These are phyloP conservation scores for Pomatostomus ruficeps DNA, from an alignment of 2,113 vertebrate genomes.

Conservation along the genomic window DNA sequence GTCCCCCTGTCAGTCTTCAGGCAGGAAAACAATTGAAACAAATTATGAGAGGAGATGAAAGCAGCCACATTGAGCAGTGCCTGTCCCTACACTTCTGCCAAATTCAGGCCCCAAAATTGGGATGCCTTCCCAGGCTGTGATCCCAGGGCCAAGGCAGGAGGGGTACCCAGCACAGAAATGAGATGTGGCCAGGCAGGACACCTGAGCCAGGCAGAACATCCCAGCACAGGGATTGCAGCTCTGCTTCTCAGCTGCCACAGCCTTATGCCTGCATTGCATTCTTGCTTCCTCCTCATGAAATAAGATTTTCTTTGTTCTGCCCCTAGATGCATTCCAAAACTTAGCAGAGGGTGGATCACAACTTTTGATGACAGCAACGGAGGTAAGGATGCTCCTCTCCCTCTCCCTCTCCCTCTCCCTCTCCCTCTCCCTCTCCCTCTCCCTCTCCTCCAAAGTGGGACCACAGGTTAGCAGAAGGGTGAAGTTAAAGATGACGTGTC, in stretches of 20 bases:
- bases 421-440: background rate
- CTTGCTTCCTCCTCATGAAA: background rate
- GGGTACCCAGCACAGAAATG: background rate
- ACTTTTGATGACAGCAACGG: background rate
- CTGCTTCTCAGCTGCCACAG: background rate
- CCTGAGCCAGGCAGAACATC: background rate
- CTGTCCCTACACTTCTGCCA: background rate
- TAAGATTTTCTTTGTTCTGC: background rate
- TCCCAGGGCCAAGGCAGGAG: background rate
- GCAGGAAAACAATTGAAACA: background rate
- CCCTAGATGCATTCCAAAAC: conserved; percentile 66
- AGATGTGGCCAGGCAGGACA: background rate
- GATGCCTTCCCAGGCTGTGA: background rate
- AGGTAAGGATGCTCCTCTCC: conserved; percentile 58
- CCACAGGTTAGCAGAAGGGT: background rate
- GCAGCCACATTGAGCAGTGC: background rate
- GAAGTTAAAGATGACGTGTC: background rate
- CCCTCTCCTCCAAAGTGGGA: background rate
- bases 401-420: too few relatives aligned
- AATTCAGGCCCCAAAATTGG: background rate
- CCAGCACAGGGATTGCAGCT: background rate
- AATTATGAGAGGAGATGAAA: background rate
- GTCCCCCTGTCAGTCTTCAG: background rate
- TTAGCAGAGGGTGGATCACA: conserved; percentile 46
- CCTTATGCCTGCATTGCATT: background rate